These are phyloP conservation scores for Muschampia plurimacula DNA, from an alignment of 2,888 invertebrate species.

Conservation along the genomic window DNA sequence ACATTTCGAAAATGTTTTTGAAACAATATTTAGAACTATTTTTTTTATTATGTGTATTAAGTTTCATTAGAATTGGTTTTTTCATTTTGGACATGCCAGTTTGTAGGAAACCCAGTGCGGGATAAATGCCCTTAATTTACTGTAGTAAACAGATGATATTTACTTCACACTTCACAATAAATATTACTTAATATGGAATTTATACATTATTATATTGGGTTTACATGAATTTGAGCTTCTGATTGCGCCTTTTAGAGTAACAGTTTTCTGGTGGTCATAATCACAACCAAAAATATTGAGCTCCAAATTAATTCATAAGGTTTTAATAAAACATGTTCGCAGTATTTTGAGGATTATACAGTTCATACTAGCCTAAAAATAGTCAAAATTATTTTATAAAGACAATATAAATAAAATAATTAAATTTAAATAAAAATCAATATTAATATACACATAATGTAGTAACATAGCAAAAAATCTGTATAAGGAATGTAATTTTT, in stretches of 20 bases:
- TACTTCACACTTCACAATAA: too few relatives aligned
- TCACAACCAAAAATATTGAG: slow-evolving; percentile 52
- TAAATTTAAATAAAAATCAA: slow-evolving; percentile 27
- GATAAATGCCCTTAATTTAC: too few relatives aligned
- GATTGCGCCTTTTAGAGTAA: slow-evolving; percentile 7
- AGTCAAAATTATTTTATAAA: not conserved
- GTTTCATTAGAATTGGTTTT: too few relatives aligned
- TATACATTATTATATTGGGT: not conserved
- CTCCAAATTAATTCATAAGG: slow-evolving; percentile 39
- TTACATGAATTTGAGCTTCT: not conserved
- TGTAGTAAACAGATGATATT: too few relatives aligned
- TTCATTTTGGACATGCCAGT: too few relatives aligned
- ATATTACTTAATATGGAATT: not conserved
- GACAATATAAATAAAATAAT: not conserved
- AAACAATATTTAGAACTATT: too few relatives aligned
- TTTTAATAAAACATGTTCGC: not conserved
- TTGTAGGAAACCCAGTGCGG: too few relatives aligned
- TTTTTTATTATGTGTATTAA: too few relatives aligned
- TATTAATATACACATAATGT: slow-evolving; percentile 4
- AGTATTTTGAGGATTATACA: not conserved
- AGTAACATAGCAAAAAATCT: not conserved
- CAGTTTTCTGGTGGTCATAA: slow-evolving; percentile 13
- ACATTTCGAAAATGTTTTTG: too few relatives aligned
- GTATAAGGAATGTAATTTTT: slow-evolving; percentile 32
- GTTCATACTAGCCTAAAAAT: not conserved